Evolutionary conservation across 2,797 vertebrate species (phyloP).

Genomic region (Apogon hyalosoma): DNA sequence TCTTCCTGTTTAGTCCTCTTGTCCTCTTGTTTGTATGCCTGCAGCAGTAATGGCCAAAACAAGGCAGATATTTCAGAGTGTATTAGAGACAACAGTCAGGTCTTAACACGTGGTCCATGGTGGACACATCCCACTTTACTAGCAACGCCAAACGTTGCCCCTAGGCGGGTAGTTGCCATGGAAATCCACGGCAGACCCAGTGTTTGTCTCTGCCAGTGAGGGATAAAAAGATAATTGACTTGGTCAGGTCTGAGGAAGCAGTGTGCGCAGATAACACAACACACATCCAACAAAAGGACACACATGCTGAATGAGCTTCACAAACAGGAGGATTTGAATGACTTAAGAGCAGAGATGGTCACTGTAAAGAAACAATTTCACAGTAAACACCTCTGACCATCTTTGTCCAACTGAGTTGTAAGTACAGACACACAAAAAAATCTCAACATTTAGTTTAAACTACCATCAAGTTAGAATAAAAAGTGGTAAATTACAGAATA

Average conservation of each 20-base stretch:
- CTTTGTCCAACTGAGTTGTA: no score
- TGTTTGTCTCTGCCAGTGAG: constrained; percentile 52
- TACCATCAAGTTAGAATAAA: no score
- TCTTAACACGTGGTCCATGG: constrained; percentile 2
- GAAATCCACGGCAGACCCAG: constrained; percentile 60
- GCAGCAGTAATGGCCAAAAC: not conserved
- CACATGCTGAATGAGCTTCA: constrained; percentile 2
- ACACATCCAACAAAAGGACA: constrained; percentile 1
- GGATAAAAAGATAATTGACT: constrained; percentile 54
- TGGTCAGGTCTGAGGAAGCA: constrained; percentile 9
- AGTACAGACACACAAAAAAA: no score
- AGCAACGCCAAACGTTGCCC: constrained; percentile 18
- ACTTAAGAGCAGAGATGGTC: not conserved
- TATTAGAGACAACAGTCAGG: constrained; percentile 33
- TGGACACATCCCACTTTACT: constrained; percentile 6
- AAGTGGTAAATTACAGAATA: no score
- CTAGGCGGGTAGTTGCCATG: constrained; percentile 72
- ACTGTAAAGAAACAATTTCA: not conserved
- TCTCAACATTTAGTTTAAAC: no score
- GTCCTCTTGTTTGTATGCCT: not conserved
- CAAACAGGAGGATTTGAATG: not conserved
- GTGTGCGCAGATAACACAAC: constrained; percentile 28
- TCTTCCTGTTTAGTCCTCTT: constrained; percentile 24
- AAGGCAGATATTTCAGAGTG: not conserved
- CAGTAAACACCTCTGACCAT: no score